Evolutionary conservation across 2,797 vertebrate genomes (phyloP).

Genomic region (Vespertilio murinus): DNA sequence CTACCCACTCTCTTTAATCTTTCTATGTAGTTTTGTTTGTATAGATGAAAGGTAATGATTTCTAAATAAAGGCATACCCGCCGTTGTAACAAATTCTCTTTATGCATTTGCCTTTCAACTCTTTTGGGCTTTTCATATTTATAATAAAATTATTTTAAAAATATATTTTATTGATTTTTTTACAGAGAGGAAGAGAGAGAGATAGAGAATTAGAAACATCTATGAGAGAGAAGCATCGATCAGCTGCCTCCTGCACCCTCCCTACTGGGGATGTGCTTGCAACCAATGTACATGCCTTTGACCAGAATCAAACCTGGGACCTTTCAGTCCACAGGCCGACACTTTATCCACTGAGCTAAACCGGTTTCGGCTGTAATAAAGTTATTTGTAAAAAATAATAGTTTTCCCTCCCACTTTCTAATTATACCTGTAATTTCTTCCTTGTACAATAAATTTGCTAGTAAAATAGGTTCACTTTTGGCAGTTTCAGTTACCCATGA

Average conservation of each 20-base stretch:
- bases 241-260: too few relatives aligned
- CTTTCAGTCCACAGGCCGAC: too few relatives aligned
- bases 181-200: too few relatives aligned
- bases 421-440: background rate
- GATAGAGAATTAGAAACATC: too few relatives aligned
- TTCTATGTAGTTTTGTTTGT: background rate
- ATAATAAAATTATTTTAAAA: background rate
- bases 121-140: background rate
- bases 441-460: background rate
- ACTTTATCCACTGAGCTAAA: too few relatives aligned
- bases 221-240: too few relatives aligned
- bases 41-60: background rate
- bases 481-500: background rate
- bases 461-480: background rate
- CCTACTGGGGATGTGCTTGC: too few relatives aligned
- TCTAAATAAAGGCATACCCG: background rate
- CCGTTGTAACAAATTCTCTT: background rate
- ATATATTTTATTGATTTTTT: too few relatives aligned
- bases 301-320: too few relatives aligned
- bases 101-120: background rate
- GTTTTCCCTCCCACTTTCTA: background rate
- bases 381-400: background rate
- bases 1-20: too few relatives aligned
- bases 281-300: too few relatives aligned
- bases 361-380: too few relatives aligned